Conservation (phyloP, 2,797 vertebrate genomes). For the Helostoma temminkii region DNA sequence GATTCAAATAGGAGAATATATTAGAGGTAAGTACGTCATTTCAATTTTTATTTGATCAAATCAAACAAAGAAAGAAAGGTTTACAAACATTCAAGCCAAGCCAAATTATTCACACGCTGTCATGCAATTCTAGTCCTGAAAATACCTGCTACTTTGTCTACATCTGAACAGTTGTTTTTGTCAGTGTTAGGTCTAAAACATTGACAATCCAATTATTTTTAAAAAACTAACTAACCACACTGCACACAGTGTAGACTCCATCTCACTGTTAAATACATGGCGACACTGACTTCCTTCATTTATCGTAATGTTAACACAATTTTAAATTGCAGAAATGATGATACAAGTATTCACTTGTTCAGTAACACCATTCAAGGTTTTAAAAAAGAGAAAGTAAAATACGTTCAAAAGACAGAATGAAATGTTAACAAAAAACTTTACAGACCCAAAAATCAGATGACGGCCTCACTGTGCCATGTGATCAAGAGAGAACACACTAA, state of each 20-base stretch:
- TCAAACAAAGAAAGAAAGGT: constrained; percentile 67
- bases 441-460: constrained; percentile 75
- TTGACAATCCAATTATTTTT: background rate
- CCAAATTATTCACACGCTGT: constrained; percentile 62
- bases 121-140: constrained; percentile 62
- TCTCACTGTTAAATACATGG: constrained; percentile 41
- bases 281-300: constrained; percentile 6
- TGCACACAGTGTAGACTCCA: constrained; percentile 1
- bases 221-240: constrained; percentile 29
- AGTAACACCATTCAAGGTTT: constrained; percentile 48
- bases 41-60: constrained; percentile 81
- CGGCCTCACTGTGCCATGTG: constrained; percentile 77
- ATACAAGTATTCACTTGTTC: no score
- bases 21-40: constrained; percentile 62
- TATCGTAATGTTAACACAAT: no score
- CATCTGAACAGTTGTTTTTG: constrained; percentile 18
- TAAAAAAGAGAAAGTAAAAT: constrained; percentile 37
- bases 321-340: no score
- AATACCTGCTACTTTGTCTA: constrained; percentile 48
- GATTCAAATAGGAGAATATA: constrained; percentile 80
- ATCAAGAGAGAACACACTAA: constrained; percentile 79
- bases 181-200: background rate
- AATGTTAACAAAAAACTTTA: constrained; percentile 69
- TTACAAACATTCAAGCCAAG: constrained; percentile 71
- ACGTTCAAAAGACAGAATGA: constrained; percentile 54